Percentiles rank a stretch among this genome's conserved stretches.
Evolutionary conservation across 2,113 vertebrate species (phyloP).

Genomic region (Marmota flaviventris): DNA sequence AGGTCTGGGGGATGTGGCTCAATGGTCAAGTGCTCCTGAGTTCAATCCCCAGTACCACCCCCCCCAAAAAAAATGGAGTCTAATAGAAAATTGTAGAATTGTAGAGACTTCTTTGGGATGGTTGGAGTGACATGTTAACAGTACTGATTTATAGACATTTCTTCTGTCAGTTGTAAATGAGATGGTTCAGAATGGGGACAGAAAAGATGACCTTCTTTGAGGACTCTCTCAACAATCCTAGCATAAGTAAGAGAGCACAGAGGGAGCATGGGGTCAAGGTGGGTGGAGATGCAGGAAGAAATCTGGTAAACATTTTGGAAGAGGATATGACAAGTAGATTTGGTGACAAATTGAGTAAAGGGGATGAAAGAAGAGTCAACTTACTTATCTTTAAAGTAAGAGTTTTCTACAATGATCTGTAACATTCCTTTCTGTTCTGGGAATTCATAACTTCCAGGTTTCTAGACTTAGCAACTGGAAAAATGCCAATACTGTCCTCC

Average conservation of each 20-base stretch:
- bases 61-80: not conserved
- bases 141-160: not conserved
- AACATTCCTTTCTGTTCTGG: constrained; percentile 76
- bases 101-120: not conserved
- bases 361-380: constrained; percentile 71
- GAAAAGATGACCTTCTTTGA: not conserved
- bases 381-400: constrained; percentile 76
- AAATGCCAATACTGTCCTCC: constrained; percentile 44
- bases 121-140: not conserved
- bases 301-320: constrained; percentile 50
- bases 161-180: not conserved
- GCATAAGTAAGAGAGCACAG: not conserved
- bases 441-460: constrained; percentile 79
- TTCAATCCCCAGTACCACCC: too few species aligned
- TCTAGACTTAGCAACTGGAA: constrained; percentile 68
- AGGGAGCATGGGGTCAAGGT: not conserved
- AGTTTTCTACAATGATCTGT: constrained; percentile 43
- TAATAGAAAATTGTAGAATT: not conserved
- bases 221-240: not conserved
- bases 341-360: constrained; percentile 74
- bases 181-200: not conserved
- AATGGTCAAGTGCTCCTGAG: too few species aligned
- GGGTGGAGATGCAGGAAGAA: not conserved
- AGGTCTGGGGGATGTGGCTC: too few species aligned
- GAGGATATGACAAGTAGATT: constrained; percentile 50